These are phyloP conservation scores for Agelaius phoeniceus DNA, from an alignment of 2,113 vertebrate species.

Conservation along the genomic window DNA sequence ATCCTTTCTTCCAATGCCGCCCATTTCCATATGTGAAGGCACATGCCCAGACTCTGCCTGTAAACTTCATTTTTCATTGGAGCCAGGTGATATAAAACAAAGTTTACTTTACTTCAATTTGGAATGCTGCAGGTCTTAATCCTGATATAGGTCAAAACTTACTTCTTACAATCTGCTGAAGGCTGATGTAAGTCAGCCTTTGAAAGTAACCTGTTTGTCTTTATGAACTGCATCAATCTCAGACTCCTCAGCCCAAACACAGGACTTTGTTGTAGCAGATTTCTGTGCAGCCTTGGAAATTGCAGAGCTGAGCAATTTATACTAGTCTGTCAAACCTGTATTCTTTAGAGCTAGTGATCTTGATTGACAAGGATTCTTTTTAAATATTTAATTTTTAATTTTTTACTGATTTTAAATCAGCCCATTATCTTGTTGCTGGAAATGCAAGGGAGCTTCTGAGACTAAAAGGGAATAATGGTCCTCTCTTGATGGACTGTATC, in stretches of 20 bases:
- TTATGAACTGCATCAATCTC: conserved; percentile 45
- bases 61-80: not conserved
- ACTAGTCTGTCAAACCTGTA: not conserved
- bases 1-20: not conserved
- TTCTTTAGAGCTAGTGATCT: not conserved
- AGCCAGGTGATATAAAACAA: not conserved
- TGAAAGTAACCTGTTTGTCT: conserved; percentile 5
- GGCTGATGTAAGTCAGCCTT: not conserved
- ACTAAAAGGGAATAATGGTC: not conserved
- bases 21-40: not conserved
- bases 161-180: conserved; percentile 19
- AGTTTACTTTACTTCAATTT: conserved; percentile 42
- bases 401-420: not conserved
- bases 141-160: conserved; percentile 24
- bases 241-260: not conserved
- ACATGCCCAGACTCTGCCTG: not conserved
- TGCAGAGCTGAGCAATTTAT: not conserved
- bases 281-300: not conserved
- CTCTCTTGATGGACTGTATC: not conserved
- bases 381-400: not conserved
- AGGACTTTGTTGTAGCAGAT: not conserved
- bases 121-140: conserved; percentile 19
- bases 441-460: not conserved
- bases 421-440: not conserved
- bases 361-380: not conserved